A percentile compares a stretch with the other conserved stretches of the same genome.
These are phyloP conservation scores for Seriola quinqueradiata DNA, from an alignment of 2,113 vertebrate genomes.

Conservation along the genomic window DNA sequence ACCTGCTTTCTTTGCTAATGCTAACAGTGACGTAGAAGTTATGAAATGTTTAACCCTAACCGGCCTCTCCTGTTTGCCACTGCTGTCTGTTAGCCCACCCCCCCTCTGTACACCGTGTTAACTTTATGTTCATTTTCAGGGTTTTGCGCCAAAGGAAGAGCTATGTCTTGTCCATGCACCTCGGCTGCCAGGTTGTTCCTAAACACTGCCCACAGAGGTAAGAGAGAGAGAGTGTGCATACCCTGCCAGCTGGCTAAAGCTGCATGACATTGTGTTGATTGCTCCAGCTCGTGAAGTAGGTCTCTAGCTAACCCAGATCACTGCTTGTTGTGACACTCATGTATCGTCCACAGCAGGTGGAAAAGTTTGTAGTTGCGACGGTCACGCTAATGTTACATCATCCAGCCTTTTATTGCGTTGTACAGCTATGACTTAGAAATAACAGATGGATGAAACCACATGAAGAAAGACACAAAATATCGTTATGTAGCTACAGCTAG, in stretches of 20 bases:
- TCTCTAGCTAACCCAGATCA: conserved; percentile 41
- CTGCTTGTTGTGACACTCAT: conserved; percentile 51
- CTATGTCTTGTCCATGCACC: conserved; percentile 84
- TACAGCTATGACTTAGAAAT: neutral
- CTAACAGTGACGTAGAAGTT: conserved; percentile 68
- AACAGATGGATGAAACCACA: neutral
- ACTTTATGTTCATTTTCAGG: conserved; percentile 39
- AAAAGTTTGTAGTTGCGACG: conserved; percentile 3
- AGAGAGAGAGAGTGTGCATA: conserved; percentile 21
- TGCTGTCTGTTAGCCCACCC: neutral
- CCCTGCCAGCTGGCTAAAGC: neutral
- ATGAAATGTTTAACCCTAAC: conserved; percentile 36
- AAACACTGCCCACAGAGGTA: conserved; percentile 82
- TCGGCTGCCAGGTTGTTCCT: conserved; percentile 81
- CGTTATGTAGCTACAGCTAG: neutral
- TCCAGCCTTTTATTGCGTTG: neutral
- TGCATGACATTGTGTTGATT: conserved; percentile 52
- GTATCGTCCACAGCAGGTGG: conserved; percentile 44
- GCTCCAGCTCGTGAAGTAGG: conserved; percentile 23
- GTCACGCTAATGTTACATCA: conserved; percentile 1
- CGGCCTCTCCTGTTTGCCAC: conserved; percentile 18
- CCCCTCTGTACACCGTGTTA: neutral
- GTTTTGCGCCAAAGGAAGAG: conserved; percentile 45
- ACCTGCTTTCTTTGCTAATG: conserved; percentile 59
- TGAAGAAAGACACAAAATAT: neutral